Evolutionary conservation across 1,140 invertebrate genomes (phyloP).

Genomic region (Prorops nasuta): DNA sequence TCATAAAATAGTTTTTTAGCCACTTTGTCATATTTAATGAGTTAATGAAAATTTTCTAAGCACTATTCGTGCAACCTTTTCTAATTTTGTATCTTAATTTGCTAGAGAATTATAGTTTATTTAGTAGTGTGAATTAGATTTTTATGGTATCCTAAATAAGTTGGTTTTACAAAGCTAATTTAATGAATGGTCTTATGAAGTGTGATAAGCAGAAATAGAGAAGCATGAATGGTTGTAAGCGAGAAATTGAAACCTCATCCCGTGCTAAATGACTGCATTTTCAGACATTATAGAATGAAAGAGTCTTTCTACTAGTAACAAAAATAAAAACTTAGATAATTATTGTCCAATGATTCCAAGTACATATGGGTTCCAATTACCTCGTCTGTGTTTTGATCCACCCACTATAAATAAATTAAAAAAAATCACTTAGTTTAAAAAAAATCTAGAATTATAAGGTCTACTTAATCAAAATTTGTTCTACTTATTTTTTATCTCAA

Average conservation of each 20-base stretch:
- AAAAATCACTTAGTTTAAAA: conserved; percentile 20
- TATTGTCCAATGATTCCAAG: conserved; percentile 23
- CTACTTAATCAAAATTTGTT: not conserved
- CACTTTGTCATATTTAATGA: no score
- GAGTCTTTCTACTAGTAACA: conserved; percentile 15
- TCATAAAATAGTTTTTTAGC: conserved; percentile 13
- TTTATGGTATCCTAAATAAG: no score
- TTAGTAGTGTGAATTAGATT: no score
- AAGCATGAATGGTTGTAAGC: not conserved
- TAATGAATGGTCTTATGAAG: no score
- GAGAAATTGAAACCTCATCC: not conserved
- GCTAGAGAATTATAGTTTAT: no score
- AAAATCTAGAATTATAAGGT: conserved; percentile 11
- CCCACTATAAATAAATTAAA: conserved; percentile 61
- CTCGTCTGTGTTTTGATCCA: conserved; percentile 65
- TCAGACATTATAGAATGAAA: conserved; percentile 12
- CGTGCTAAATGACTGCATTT: not conserved
- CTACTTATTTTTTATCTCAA: no score
- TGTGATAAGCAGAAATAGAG: not conserved
- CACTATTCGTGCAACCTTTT: not conserved
- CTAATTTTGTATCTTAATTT: no score
- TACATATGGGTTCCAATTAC: conserved; percentile 52
- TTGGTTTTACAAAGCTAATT: no score
- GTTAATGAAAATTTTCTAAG: no score
- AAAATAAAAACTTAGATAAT: conserved; percentile 26